A percentile compares a stretch with the other conserved stretches of the same genome.
Conservation (phyloP, 2,888 invertebrate genomes). For the Panopea generosa region DNA sequence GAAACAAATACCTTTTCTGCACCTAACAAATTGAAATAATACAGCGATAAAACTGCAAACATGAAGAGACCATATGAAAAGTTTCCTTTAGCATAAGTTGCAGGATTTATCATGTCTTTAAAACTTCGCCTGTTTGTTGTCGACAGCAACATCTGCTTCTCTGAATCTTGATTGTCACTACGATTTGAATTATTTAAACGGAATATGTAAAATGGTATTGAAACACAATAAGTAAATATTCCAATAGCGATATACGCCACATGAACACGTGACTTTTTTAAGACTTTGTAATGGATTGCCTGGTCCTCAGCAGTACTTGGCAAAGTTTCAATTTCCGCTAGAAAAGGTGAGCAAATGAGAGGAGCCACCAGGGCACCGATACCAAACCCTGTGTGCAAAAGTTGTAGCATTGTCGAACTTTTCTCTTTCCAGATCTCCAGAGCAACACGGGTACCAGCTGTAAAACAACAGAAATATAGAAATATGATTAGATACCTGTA, state of each 20-base stretch:
- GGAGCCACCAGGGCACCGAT: constrained; percentile 49
- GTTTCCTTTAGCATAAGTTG: constrained; percentile 42
- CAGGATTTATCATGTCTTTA: constrained; percentile 43
- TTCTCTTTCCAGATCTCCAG: constrained; percentile 42
- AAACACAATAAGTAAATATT: constrained; percentile 27
- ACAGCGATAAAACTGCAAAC: constrained; percentile 29
- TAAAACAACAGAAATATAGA: constrained; percentile 1
- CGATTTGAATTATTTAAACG: constrained; percentile 5
- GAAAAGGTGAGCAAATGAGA: constrained; percentile 40
- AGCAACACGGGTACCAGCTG: constrained; percentile 40
- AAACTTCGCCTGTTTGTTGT: constrained; percentile 1
- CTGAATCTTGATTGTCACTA: not conserved
- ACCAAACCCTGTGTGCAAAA: constrained; percentile 53
- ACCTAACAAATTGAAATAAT: constrained; percentile 43
- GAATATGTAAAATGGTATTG: constrained; percentile 39
- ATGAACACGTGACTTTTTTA: constrained; percentile 47
- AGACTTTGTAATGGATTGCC: constrained; percentile 13
- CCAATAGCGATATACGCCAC: constrained; percentile 34
- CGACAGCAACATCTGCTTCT: too few relatives aligned
- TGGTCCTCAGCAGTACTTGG: not conserved
- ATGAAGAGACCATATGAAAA: constrained; percentile 19
- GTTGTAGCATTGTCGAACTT: constrained; percentile 32
- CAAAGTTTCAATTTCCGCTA: constrained; percentile 27
- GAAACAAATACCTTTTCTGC: constrained; percentile 41
- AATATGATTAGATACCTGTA: not conserved